A percentile compares a stretch with the other conserved stretches of the same genome.
phyloP scores from a whole-genome alignment of 2,113 vertebrate species.

The Gobiocypris rarus region DNA sequence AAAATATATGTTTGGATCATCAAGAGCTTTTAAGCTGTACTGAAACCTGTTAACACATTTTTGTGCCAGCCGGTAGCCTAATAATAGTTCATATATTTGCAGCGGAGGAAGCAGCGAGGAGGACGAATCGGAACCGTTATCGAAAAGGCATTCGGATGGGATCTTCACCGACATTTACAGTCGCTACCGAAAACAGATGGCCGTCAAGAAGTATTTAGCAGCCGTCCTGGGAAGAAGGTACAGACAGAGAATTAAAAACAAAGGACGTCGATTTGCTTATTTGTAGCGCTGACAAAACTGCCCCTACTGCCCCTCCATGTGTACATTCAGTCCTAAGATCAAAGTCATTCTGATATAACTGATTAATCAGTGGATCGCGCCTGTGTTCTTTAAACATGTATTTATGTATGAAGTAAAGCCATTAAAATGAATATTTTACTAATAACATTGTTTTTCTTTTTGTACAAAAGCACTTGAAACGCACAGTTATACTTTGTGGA shows the following conservation, averaged over 20 bases:
- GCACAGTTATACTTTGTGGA: slow-evolving; percentile 99
- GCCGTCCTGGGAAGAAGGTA: slow-evolving; percentile 99
- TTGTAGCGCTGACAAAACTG: slow-evolving; percentile 87
- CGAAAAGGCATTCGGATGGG: slow-evolving; percentile 97
- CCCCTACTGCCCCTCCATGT: slow-evolving; percentile 77
- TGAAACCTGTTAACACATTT: slow-evolving; percentile 38
- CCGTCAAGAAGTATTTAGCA: slow-evolving; percentile 99
- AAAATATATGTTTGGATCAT: not conserved
- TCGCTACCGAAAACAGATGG: slow-evolving; percentile 99
- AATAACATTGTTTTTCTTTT: slow-evolving; percentile 99
- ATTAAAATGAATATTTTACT: slow-evolving; percentile 99
- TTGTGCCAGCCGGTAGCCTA: slow-evolving; percentile 8
- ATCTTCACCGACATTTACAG: slow-evolving; percentile 99
- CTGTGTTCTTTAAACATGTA: slow-evolving; percentile 99
- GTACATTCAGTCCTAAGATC: slow-evolving; percentile 85
- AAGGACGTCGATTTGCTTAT: slow-evolving; percentile 97
- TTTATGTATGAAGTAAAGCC: slow-evolving; percentile 99
- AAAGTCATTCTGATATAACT: slow-evolving; percentile 92
- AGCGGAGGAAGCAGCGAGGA: slow-evolving; percentile 82
- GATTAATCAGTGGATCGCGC: slow-evolving; percentile 92
- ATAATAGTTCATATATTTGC: slow-evolving; percentile 46
- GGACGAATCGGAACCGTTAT: slow-evolving; percentile 88
- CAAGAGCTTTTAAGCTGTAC: not conserved
- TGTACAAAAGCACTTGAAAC: slow-evolving; percentile 97
- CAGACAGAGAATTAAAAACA: slow-evolving; percentile 99